phyloP scores from a whole-genome alignment of 2,888 invertebrate species.

The Spicauda simplicius region DNA sequence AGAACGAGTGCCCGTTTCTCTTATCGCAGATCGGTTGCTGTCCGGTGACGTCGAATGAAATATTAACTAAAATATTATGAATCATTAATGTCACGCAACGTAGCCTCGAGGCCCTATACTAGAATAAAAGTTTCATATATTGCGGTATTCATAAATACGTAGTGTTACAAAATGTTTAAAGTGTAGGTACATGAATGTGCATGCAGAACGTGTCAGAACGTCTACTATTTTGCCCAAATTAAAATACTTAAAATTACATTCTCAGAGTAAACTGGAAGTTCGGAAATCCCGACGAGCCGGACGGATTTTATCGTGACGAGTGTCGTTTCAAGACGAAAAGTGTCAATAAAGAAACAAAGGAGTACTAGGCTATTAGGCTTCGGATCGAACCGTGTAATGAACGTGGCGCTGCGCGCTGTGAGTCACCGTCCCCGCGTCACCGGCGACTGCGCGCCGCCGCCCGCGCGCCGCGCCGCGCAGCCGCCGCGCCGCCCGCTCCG shows the following conservation, averaged over 20 bases:
- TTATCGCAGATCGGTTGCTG: background rate
- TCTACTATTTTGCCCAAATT: too few species aligned
- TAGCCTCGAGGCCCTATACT: background rate
- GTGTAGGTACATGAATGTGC: too few species aligned
- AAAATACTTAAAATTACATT: too few species aligned
- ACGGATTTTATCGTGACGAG: slow-evolving; percentile 4
- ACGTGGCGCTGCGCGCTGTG: slow-evolving; percentile 25
- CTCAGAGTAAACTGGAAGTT: background rate
- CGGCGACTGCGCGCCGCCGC: slow-evolving; percentile 23
- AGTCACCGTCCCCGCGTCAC: slow-evolving; percentile 14
- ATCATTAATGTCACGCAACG: background rate
- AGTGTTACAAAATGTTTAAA: too few species aligned
- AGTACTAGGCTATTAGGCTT: slow-evolving; percentile 6
- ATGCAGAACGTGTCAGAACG: too few species aligned
- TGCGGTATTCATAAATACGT: too few species aligned
- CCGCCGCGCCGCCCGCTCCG: slow-evolving; percentile 8
- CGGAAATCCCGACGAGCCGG: background rate
- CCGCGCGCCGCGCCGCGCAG: slow-evolving; percentile 15
- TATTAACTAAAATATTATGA: background rate
- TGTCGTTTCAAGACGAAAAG: slow-evolving; percentile 6
- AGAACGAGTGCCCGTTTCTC: slow-evolving; percentile 10
- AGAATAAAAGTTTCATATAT: too few species aligned
- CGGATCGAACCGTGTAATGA: slow-evolving; percentile 37
- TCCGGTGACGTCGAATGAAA: background rate
- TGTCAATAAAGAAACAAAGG: slow-evolving; percentile 9